Percentiles rank a stretch among this genome's conserved stretches.
These are phyloP conservation scores for Tragelaphus strepsiceros DNA, from an alignment of 2,113 vertebrate species.

Conservation along the genomic window DNA sequence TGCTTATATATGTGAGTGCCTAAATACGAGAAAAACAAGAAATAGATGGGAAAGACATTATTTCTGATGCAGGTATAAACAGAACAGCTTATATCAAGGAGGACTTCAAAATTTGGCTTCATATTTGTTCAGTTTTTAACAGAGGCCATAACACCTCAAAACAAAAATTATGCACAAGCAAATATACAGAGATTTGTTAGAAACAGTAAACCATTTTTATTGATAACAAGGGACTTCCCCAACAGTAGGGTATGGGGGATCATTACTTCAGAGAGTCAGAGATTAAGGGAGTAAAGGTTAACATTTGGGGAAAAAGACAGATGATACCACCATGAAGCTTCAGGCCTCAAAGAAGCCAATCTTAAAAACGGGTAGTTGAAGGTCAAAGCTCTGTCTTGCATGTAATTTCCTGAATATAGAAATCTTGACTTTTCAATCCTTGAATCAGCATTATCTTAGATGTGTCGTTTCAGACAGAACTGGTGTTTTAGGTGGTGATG, in stretches of 20 bases:
- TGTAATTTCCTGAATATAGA: neutral
- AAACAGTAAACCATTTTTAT: neutral
- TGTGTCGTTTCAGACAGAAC: neutral
- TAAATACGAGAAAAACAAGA: neutral
- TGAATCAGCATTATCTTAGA: neutral
- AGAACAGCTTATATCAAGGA: neutral
- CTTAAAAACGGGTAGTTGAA: fast-evolving
- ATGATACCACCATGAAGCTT: neutral
- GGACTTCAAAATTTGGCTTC: neutral
- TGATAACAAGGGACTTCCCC: neutral
- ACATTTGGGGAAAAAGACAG: neutral
- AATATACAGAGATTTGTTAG: neutral
- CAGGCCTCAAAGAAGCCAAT: neutral
- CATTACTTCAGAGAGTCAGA: neutral
- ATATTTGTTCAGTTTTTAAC: neutral
- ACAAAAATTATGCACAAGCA: neutral
- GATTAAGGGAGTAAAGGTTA: neutral
- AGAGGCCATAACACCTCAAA: neutral
- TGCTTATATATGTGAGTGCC: neutral
- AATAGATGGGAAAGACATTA: too few relatives aligned
- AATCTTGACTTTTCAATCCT: neutral
- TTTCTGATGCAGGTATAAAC: neutral
- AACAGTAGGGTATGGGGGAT: neutral
- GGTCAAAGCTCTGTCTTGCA: neutral
- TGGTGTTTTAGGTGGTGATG: neutral